These are phyloP conservation scores for Malurus elegans DNA, from an alignment of 2,113 vertebrate species.

Conservation along the genomic window DNA sequence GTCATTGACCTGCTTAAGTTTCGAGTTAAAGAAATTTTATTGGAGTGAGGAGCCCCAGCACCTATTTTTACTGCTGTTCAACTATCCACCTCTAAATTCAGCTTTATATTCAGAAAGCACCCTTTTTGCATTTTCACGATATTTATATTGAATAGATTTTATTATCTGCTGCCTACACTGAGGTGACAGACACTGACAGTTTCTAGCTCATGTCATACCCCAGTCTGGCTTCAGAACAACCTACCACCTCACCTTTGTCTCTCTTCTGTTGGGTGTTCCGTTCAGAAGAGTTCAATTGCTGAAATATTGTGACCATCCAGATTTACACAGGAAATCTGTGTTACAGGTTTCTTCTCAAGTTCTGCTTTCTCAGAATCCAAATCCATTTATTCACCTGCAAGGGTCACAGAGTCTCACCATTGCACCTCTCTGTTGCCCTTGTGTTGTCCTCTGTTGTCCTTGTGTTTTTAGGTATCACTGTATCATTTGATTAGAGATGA, in stretches of 20 bases:
- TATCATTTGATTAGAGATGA: background rate
- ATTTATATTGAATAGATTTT: background rate
- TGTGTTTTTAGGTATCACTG: background rate
- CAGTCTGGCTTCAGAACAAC: background rate
- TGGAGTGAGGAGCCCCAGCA: background rate
- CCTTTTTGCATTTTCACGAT: background rate
- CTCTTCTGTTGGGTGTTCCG: background rate
- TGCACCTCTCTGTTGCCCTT: background rate
- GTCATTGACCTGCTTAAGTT: background rate
- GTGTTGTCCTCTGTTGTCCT: background rate
- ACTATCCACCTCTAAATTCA: background rate
- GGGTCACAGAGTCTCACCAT: rapidly evolving
- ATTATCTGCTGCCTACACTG: background rate
- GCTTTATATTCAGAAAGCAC: background rate
- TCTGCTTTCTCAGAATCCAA: background rate
- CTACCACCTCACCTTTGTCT: background rate
- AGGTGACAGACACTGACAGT: background rate
- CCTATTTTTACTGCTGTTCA: background rate
- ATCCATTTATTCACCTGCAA: background rate
- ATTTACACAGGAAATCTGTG: background rate
- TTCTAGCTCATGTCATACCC: background rate
- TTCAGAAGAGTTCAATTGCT: background rate
- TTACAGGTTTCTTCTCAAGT: background rate
- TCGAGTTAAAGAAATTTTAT: background rate
- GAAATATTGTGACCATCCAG: background rate